Evolutionary conservation across 2,113 vertebrate genomes (phyloP).

Genomic region (Cygnus buccinator): DNA sequence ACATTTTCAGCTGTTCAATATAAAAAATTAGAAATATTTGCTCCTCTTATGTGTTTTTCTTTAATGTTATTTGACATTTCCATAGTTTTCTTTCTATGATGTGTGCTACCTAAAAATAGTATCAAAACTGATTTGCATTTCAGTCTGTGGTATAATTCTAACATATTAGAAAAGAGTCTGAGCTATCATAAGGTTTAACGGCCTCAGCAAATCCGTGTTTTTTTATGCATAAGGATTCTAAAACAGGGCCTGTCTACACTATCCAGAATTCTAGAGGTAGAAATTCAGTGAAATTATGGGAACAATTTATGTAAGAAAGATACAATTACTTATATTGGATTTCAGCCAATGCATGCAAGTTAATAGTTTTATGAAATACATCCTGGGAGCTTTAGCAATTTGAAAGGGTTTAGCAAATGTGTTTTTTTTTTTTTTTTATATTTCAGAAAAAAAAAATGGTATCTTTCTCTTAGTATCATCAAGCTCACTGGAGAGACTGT

Average conservation of each 20-base stretch:
- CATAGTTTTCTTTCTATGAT: background rate
- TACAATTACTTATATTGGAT: background rate
- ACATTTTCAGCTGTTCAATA: background rate
- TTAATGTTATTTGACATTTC: background rate
- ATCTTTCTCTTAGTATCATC: background rate
- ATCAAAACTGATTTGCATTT: background rate
- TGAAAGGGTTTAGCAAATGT: background rate
- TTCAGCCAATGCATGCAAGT: background rate
- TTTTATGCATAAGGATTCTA: background rate
- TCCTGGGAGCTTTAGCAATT: background rate
- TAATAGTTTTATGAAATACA: background rate
- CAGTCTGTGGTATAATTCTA: background rate
- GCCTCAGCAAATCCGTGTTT: background rate
- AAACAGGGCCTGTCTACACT: background rate
- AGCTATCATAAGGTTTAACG: background rate
- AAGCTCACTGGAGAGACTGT: background rate
- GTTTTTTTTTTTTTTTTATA: background rate
- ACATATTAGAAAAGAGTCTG: background rate
- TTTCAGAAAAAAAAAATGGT: background rate
- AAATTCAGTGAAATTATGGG: background rate
- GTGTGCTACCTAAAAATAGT: background rate
- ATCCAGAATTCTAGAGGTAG: background rate
- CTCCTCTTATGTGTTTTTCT: fast-evolving
- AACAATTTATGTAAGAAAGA: background rate
- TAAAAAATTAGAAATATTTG: background rate